Base-by-base conservation (phyloP, 92 coral and sea anemone species). In the Umimayanthus chanpuru region DNA sequence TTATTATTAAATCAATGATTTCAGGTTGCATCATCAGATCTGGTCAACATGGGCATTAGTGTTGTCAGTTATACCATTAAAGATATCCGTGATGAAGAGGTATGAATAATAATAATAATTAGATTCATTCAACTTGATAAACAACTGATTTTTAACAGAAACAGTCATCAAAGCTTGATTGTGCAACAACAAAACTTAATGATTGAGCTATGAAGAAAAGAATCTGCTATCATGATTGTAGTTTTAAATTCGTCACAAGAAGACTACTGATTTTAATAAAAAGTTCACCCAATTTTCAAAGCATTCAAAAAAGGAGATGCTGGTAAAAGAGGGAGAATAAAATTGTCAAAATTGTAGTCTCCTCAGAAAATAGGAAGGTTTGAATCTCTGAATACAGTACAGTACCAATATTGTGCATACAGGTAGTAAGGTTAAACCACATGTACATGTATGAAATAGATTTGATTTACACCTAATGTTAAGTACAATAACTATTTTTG, bases 11-110 rank as follows among this genome's bases (percentile, higher is more conserved):
- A 15, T 53, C 58, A 12, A 53, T 41, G 36, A 8, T 55, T 89
- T 26, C 65, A 96, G 99, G 99, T 96, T 85, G 99, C 99, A 9
- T 96, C 99, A 58, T 95, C 99, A 38, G 99, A 96, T 73, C 92
- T 96, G 85, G 94, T 95, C 43, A 96, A 96, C 89, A 96, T 96
- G 99, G 99, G 99, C 16, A 75, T 96, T 88, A 96, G 98, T 81
- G 98, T 96, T 80, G 99, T 96, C 86, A 96, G 99, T 71, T 96
- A 96, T 94, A 96, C 99, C 23, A 89, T 96, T 50, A 96, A 96
- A 87, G 99, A 96, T 81, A 92, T 96, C 75, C 91, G 99, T 8
- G 99, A 96, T 93, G 98, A 95, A 7, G 98, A 96, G 94, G 99
- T 96, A 71, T 61, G 86, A 20, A 15, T 29, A 0, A 32, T 32